A percentile compares a stretch with the other conserved stretches of the same genome.
phyloP scores from a whole-genome alignment of 2,113 vertebrate genomes.

The Aptenodytes forsteri region DNA sequence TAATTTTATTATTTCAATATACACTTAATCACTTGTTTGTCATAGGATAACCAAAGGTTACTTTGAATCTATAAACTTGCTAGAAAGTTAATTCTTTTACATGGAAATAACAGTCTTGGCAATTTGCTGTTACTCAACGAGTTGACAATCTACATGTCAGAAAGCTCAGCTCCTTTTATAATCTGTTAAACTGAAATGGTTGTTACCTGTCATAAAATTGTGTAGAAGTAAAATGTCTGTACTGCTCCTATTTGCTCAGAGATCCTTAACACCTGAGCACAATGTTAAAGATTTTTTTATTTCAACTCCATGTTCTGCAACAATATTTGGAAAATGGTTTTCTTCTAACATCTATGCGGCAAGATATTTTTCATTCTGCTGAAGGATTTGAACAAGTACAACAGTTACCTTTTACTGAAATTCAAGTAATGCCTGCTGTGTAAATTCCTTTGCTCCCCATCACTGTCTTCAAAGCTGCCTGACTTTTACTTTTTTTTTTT shows the following conservation, averaged over 20 bases:
- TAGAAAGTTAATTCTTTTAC: background rate
- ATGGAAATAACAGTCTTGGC: background rate
- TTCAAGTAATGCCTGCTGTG: background rate
- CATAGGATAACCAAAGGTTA: background rate
- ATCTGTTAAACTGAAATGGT: background rate
- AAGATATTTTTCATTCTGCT: background rate
- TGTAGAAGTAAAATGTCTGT: background rate
- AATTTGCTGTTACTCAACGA: background rate
- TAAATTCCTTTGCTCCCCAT: background rate
- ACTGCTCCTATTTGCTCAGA: background rate
- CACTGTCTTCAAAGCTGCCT: background rate
- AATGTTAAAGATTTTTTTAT: background rate
- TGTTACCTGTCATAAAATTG: background rate
- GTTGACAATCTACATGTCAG: background rate
- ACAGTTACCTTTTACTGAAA: background rate
- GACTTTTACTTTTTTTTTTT: too few relatives aligned
- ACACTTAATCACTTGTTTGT: background rate
- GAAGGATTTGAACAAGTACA: background rate
- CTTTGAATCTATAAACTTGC: background rate
- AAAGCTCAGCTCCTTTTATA: background rate
- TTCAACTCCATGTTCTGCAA: background rate
- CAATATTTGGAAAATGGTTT: background rate
- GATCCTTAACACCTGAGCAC: background rate
- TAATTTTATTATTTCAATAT: background rate
- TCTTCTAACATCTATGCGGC: background rate